Conservation (phyloP, 2,113 vertebrate genomes). For the Mobula birostris region DNA sequence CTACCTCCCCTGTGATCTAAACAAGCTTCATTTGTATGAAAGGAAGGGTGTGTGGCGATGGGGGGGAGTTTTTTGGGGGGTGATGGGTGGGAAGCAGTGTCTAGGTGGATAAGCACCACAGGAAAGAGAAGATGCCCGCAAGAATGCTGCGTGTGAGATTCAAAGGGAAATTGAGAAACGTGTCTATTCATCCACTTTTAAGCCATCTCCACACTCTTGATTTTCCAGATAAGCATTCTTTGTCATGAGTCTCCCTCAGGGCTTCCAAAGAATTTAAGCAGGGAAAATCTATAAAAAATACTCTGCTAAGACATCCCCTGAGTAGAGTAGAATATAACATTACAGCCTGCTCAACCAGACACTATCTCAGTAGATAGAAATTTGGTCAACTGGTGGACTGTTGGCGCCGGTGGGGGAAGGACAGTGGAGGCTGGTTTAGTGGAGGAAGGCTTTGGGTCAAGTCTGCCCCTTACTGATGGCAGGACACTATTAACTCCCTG, state of each 20-base stretch:
- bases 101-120: background rate
- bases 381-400: background rate
- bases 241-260: slow-evolving; percentile 40
- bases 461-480: too few species aligned
- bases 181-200: slow-evolving; percentile 63
- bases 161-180: slow-evolving; percentile 53
- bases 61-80: background rate
- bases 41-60: background rate
- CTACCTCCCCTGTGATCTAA: background rate
- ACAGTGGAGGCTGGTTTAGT: slow-evolving; percentile 38
- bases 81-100: background rate
- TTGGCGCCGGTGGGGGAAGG: background rate
- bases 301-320: background rate
- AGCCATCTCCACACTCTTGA: slow-evolving; percentile 48
- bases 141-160: slow-evolving; percentile 44
- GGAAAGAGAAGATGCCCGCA: slow-evolving; percentile 46
- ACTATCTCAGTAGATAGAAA: background rate
- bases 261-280: slow-evolving; percentile 44
- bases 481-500: background rate
- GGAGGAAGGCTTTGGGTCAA: background rate
- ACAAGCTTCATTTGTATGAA: background rate
- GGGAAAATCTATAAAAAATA: slow-evolving; percentile 38
- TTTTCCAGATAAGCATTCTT: slow-evolving; percentile 52
- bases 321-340: background rate
- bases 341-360: background rate